A percentile compares a stretch with the other conserved stretches of the same genome.
Evolutionary conservation across 2,888 invertebrate species (phyloP).

Genomic region (Gandaritis pyraliata): DNA sequence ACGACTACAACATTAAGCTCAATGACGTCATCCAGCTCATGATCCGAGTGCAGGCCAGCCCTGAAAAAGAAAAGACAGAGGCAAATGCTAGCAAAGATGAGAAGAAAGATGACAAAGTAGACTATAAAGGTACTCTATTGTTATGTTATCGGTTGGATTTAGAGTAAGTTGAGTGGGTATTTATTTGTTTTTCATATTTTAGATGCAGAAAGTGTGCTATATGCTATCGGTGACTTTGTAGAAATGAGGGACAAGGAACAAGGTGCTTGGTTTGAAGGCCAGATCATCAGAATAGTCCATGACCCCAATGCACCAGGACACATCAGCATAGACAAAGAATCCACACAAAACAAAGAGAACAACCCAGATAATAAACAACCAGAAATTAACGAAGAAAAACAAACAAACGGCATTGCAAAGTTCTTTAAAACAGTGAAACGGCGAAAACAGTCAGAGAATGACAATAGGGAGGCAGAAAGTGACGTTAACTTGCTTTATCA

Average conservation of each 20-base stretch:
- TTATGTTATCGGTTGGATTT: not conserved
- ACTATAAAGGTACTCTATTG: conserved; percentile 47
- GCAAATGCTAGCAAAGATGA: conserved; percentile 41
- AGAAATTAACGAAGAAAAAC: conserved; percentile 44
- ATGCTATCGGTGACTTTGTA: conserved; percentile 86
- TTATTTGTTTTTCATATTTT: conserved; percentile 31
- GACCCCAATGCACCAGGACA: conserved; percentile 50
- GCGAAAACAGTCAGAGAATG: conserved; percentile 45
- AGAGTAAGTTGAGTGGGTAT: too few relatives aligned
- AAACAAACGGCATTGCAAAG: conserved; percentile 58
- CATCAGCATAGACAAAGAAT: conserved; percentile 10
- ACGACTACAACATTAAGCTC: conserved; percentile 90
- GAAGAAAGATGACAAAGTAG: conserved; percentile 45
- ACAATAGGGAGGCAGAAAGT: conserved; percentile 32
- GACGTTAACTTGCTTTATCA: conserved; percentile 74
- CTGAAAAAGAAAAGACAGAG: conserved; percentile 34
- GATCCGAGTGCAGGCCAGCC: conserved; percentile 62
- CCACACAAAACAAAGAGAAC: conserved; percentile 49
- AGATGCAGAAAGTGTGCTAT: conserved; percentile 79
- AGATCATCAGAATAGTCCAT: conserved; percentile 81
- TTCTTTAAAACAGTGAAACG: conserved; percentile 58
- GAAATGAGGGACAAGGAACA: conserved; percentile 86
- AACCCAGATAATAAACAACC: conserved; percentile 61
- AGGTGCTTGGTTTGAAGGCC: conserved; percentile 91
- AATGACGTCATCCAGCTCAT: conserved; percentile 91